Conservation (phyloP, 1,140 invertebrate species). For the Drosophila teissieri region DNA sequence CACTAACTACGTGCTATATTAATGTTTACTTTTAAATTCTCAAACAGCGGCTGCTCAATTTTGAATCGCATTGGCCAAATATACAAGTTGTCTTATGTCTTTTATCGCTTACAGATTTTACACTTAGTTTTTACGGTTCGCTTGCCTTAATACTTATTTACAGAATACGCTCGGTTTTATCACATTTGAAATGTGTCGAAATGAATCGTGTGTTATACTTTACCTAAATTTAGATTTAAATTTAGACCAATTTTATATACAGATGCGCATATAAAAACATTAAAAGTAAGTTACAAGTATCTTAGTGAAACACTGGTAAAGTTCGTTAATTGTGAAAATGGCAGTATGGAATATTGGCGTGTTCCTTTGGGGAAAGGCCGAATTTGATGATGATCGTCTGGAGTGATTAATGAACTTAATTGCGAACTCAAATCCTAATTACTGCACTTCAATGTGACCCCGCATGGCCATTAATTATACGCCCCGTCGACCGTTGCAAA, state of each 20-base stretch:
- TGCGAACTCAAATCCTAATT: conserved; percentile 79
- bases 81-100: conserved; percentile 55
- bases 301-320: conserved; percentile 65
- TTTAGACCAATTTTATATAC: conserved; percentile 47
- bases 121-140: conserved; percentile 19
- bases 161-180: conserved; percentile 56
- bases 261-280: conserved; percentile 51
- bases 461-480: conserved; percentile 75
- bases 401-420: conserved; percentile 75
- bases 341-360: conserved; percentile 48
- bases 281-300: conserved; percentile 58
- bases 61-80: conserved; percentile 71
- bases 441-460: conserved; percentile 70
- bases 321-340: conserved; percentile 57
- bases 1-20: conserved; percentile 71
- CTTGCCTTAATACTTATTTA: conserved; percentile 52
- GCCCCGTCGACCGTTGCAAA: conserved; percentile 32
- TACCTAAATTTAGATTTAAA: neutral
- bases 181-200: conserved; percentile 73
- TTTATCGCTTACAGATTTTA: conserved; percentile 9
- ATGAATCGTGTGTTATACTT: conserved; percentile 21
- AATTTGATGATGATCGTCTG: conserved; percentile 16
- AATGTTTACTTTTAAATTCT: conserved; percentile 41
- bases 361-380: conserved; percentile 2
- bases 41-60: conserved; percentile 73